A percentile compares a stretch with the other conserved stretches of the same genome.
These are phyloP conservation scores for Orcinus orca DNA, from an alignment of 2,113 vertebrate genomes.

Conservation along the genomic window DNA sequence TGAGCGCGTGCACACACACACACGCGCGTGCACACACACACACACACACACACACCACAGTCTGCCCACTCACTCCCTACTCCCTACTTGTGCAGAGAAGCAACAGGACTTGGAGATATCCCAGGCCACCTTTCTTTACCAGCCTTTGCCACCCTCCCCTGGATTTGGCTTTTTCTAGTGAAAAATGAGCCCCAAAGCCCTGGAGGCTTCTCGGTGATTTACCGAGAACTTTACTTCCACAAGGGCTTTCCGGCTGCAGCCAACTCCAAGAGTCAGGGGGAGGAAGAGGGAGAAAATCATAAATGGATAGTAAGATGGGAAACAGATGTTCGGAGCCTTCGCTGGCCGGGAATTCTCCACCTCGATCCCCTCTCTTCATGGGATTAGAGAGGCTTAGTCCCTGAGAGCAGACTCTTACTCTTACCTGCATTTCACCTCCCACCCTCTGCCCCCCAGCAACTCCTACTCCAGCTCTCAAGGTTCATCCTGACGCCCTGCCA, in stretches of 20 bases:
- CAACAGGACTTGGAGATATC: neutral
- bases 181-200: conserved; percentile 67
- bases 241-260: conserved; percentile 60
- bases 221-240: conserved; percentile 57
- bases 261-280: conserved; percentile 26
- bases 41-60: accelerated
- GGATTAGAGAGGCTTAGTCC: conserved; percentile 9
- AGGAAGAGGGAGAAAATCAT: conserved; percentile 42
- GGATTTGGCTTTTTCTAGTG: conserved; percentile 10
- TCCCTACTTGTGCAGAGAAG: neutral
- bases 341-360: neutral
- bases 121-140: neutral
- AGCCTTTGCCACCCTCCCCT: conserved; percentile 41
- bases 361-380: neutral
- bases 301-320: conserved; percentile 80
- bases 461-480: neutral
- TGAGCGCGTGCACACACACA: accelerated
- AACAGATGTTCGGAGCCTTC: conserved; percentile 86
- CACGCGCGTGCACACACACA: too few relatives aligned
- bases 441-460: accelerated
- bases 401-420: neutral
- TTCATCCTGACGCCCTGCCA: neutral
- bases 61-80: neutral
- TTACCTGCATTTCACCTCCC: neutral
- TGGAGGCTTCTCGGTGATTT: conserved; percentile 71